Percentiles rank a stretch among this genome's conserved stretches.
Evolutionary conservation across 2,113 vertebrate species (phyloP).

Genomic region (Mystacornis crossleyi): DNA sequence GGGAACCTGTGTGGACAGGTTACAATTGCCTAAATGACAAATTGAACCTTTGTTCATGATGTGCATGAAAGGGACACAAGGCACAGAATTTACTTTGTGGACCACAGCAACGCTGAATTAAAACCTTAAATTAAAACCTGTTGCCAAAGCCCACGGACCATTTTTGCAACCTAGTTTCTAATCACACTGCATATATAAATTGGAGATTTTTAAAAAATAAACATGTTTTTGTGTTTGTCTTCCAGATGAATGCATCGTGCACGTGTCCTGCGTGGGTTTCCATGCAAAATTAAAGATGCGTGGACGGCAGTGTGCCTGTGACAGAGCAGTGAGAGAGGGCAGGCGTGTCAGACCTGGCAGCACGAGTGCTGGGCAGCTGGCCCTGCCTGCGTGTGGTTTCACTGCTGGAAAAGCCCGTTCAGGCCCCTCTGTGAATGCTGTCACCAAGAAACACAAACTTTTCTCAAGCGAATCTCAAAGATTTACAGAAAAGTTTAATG

Average conservation of each 20-base stretch:
- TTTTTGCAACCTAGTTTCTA: neutral
- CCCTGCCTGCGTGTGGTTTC: too few relatives aligned
- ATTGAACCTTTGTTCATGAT: neutral
- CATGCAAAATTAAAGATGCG: neutral
- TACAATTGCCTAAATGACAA: neutral
- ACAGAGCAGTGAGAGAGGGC: neutral
- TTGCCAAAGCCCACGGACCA: neutral
- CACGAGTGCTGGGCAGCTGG: neutral
- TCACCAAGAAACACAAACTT: neutral
- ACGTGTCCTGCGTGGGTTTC: neutral
- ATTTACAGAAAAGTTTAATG: neutral
- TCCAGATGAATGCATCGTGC: neutral
- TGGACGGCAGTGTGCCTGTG: neutral
- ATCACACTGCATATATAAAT: neutral
- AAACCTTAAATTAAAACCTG: neutral
- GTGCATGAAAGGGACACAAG: neutral
- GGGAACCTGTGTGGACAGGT: neutral
- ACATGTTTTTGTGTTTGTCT: neutral
- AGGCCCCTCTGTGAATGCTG: neutral
- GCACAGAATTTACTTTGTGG: neutral
- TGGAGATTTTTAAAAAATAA: fast-evolving
- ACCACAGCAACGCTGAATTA: neutral
- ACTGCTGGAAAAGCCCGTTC: neutral
- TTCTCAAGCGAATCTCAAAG: neutral
- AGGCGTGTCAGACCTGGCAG: too few relatives aligned